These are phyloP conservation scores for Hyles lineata DNA, from an alignment of 2,888 invertebrate species.

Conservation along the genomic window DNA sequence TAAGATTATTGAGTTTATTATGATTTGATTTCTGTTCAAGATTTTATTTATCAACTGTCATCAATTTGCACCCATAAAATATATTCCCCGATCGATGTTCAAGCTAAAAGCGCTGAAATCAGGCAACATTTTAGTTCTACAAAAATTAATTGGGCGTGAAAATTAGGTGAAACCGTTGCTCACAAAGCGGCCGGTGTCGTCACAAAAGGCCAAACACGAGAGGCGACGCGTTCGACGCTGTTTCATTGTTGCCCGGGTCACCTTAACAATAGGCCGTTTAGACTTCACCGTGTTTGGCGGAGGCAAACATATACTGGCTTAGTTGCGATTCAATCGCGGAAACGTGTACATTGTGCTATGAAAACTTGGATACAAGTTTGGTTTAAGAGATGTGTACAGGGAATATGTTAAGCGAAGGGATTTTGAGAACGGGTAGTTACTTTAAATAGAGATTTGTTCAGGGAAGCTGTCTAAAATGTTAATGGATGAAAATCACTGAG, in stretches of 20 bases:
- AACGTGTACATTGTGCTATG: too few species aligned
- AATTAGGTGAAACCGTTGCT: slow-evolving; percentile 16
- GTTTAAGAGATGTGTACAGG: neutral
- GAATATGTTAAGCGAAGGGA: too few species aligned
- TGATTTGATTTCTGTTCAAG: too few species aligned
- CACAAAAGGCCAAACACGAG: slow-evolving; percentile 17
- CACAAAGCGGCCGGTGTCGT: neutral
- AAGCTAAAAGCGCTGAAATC: neutral
- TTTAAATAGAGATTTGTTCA: too few species aligned
- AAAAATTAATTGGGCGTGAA: neutral
- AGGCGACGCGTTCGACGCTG: neutral
- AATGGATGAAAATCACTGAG: too few species aligned
- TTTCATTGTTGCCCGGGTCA: slow-evolving; percentile 7
- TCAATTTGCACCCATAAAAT: too few species aligned
- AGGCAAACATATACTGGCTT: neutral
- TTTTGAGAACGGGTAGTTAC: too few species aligned
- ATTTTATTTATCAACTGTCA: too few species aligned
- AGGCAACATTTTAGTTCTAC: neutral
- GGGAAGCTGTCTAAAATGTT: too few species aligned
- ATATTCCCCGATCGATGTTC: too few species aligned
- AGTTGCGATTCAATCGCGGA: neutral
- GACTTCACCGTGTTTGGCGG: neutral
- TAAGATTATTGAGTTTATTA: too few species aligned
- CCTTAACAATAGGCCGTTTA: slow-evolving; percentile 9
- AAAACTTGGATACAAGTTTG: neutral